Evolutionary conservation across 1,140 invertebrate species (phyloP), one percentile per base, ranked within the genome.

Genomic region (Nomia melanderi): DNA sequence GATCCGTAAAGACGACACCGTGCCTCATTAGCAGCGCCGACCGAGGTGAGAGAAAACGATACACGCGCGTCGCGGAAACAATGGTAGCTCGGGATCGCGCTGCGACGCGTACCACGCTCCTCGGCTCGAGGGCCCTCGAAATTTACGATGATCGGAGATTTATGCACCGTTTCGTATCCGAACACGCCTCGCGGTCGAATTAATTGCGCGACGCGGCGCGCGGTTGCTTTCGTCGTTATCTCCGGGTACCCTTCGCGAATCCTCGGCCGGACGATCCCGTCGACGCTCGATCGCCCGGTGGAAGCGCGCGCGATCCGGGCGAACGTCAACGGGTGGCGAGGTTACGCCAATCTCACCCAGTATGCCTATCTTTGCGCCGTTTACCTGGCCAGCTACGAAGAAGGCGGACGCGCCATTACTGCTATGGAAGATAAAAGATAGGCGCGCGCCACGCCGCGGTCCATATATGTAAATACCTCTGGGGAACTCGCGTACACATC

Each of bases 401-500:
- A 56, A 85, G 73, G 79, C 76, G 83, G 77, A 82, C 81, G 80
- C 87, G 88, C 86, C 87, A 89, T 89, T 89, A 88, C 86, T 87
- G 86, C 78, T 81, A 80, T 75, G 78, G 57, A 79, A 88, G 87
- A 88, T 88, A 88, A 88, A 88, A 88, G 87, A 88, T 88, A 88
- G 81, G 80, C 83, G 82, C 81, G 77, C 76, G 65, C 81, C 78
- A 84, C 81, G 79, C 78, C 72, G 85, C 84, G 86, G 88, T 87
- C 88, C 88, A 91, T 91, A 91, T 91, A 91, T 92, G 90, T 91
- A 92, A 92, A 92, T 91, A 91, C 87, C 88, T 90, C 78, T 78
- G 83, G 84, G 88, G 88, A 89, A 88, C 89, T 87, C 82, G 86
- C 86, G 88, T 89, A 89, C 86, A 81, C 84, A 84, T 82, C 83